Percentiles rank a stretch among this genome's conserved stretches.
phyloP scores from a whole-genome alignment of 2,888 invertebrate species.

The Eupeodes latifasciatus region DNA sequence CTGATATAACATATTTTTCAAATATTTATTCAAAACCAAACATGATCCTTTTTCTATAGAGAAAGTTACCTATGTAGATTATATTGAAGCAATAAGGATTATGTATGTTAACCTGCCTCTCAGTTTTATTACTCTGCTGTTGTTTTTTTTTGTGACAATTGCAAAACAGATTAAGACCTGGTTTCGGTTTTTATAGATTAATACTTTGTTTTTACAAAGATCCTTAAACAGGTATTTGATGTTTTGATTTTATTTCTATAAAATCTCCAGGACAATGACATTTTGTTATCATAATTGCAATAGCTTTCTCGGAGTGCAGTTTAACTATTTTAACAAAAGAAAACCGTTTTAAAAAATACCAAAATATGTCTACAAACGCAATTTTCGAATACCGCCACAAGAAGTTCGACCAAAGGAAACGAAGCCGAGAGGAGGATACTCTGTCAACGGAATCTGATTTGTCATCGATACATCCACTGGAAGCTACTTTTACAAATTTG shows the following conservation, averaged over 20 bases:
- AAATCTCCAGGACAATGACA: not conserved
- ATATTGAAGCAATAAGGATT: no score
- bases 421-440: constrained; percentile 20
- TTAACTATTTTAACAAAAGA: not conserved
- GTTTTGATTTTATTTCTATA: not conserved
- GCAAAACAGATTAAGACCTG: not conserved
- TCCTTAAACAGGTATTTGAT: not conserved
- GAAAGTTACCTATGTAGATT: no score
- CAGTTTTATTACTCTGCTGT: not conserved
- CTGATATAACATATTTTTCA: not conserved
- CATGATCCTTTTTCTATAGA: not conserved
- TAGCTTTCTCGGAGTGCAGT: not conserved
- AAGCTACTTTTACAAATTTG: not conserved
- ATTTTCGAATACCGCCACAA: constrained; percentile 47
- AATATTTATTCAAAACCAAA: not conserved
- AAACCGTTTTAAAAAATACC: not conserved
- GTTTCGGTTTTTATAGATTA: not conserved
- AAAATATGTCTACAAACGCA: constrained; percentile 15
- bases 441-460: constrained; percentile 10
- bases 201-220: not conserved
- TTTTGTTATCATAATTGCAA: not conserved
- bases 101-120: not conserved
- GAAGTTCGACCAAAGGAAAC: constrained; percentile 3
- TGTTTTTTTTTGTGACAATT: not conserved
- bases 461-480: not conserved